A percentile compares a stretch with the other conserved stretches of the same genome.
Conservation (phyloP, 1,140 invertebrate species). For the Cyphomyrmex costatus region DNA sequence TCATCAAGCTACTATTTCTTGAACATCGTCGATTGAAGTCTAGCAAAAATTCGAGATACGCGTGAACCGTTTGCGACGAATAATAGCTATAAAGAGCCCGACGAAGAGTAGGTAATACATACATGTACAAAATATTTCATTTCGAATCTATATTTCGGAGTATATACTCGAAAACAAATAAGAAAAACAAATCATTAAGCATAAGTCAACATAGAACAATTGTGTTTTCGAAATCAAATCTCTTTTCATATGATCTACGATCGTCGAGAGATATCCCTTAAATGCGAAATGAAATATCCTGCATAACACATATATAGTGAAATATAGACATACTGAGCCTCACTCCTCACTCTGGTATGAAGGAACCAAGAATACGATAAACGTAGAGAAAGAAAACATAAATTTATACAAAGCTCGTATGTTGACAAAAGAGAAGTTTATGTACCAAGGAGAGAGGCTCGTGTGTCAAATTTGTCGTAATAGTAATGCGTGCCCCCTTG, state of each 20-base stretch:
- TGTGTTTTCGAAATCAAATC: background rate
- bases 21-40: constrained; percentile 25
- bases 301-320: background rate
- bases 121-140: constrained; percentile 12
- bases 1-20: background rate
- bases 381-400: background rate
- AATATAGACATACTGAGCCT: background rate
- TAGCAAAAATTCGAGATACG: background rate
- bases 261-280: background rate
- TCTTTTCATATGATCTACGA: background rate
- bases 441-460: constrained; percentile 35
- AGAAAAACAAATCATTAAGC: background rate
- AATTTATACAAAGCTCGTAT: background rate
- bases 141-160: background rate
- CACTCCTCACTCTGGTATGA: background rate
- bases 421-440: background rate
- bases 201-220: background rate
- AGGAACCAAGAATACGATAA: background rate
- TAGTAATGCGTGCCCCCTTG: constrained; percentile 40
- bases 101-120: background rate
- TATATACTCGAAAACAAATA: background rate
- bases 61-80: background rate
- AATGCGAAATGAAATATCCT: constrained; percentile 2
- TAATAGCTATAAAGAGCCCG: background rate
- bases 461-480: constrained; percentile 11